Base-by-base conservation (phyloP, 2,113 vertebrate species). In the Corythornis cristatus region DNA sequence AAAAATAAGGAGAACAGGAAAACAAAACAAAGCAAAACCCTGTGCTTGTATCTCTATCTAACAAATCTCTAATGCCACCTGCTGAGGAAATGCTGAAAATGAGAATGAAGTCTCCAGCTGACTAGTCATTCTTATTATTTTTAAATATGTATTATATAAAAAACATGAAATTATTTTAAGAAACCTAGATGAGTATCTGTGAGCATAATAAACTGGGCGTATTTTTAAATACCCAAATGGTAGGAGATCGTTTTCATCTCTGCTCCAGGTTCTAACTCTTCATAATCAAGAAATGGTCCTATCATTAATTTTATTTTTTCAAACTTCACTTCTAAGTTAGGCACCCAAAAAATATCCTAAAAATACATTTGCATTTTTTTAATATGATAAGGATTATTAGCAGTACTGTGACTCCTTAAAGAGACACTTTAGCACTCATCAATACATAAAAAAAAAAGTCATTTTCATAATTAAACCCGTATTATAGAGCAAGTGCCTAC, bases 41-140 rank as follows among this genome's bases (percentile, higher is more conserved):
- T 1, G 7, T 20, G 35, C 23, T 37, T 46, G 2, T 16, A 15
- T 3, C 21, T 60, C 25, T 12, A 12, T 16, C 14, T 57, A 43
- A 29, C 35, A 75, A 83, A 48, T 43, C 53, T 78, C 61, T 93
- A 67, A 42, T 51, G 95, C 93, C 95, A 83, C 31, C 90, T 95
- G 40, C 61, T 61, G 95, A 79, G 29, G 5, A 56, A 95, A 81
- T 29, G n/a, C 4, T 53, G 67, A 62, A 93, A 88, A 68, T 22
- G 58, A 65, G 17, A 73, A 37, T 37, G 31, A 71, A 43, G 51
- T 56, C 23, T 88, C 37, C 37, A 62, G 33, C 23, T 33, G 25
- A 23, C 35, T 23, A 45, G 11, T 45, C 48, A 45, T 53, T 68
- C 64, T 57, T 57, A 16, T 45, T 58, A n/a, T 77, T 88, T 71